These are phyloP conservation scores for Hydrochoerus hydrochaeris DNA, from an alignment of 2,113 vertebrate genomes.

Conservation along the genomic window DNA sequence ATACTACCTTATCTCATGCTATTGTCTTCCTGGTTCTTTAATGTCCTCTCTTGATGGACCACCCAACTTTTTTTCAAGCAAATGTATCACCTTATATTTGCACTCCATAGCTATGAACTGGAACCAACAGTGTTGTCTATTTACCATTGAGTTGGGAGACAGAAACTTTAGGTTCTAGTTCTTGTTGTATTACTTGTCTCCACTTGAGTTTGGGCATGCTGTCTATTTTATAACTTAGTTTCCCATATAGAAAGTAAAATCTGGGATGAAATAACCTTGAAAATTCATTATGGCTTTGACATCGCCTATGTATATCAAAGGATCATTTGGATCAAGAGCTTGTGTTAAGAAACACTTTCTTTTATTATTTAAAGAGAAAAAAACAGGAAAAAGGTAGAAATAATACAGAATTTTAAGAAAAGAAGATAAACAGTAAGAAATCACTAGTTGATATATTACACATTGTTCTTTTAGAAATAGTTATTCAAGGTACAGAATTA, in stretches of 20 bases:
- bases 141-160: not conserved
- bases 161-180: not conserved
- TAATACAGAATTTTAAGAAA: no score
- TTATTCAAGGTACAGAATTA: no score
- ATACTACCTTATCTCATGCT: not conserved
- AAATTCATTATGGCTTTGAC: not conserved
- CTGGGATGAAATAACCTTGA: not conserved
- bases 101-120: not conserved
- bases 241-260: not conserved
- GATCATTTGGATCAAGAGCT: not conserved
- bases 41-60: not conserved
- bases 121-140: not conserved
- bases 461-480: no score
- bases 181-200: not conserved
- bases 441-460: no score
- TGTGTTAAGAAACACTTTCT: not conserved
- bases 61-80: not conserved
- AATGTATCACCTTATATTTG: not conserved
- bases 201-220: not conserved
- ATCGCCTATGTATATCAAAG: not conserved
- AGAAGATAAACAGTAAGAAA: no score
- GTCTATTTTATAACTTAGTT: not conserved
- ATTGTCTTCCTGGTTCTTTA: not conserved
- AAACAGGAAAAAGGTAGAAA: no score
- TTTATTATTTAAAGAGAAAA: no score